phyloP scores from a whole-genome alignment of 2,888 invertebrate genomes.

The Cryptophagus acutangulus region DNA sequence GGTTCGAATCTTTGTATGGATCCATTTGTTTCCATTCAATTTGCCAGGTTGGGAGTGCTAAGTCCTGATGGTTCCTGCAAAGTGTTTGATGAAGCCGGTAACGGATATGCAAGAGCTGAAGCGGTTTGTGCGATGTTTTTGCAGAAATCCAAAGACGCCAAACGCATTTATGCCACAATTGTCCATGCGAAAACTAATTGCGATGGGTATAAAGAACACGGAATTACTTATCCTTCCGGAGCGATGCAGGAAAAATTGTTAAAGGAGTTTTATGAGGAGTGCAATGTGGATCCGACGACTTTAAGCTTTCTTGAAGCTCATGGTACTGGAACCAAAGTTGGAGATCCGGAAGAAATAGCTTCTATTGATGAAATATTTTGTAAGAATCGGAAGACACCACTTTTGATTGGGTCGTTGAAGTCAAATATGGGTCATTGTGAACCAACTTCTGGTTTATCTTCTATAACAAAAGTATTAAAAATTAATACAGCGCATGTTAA shows the following conservation, averaged over 20 bases:
- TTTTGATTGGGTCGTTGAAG: slow-evolving; percentile 85
- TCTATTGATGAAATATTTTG: slow-evolving; percentile 79
- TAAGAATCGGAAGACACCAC: slow-evolving; percentile 60
- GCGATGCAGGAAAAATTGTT: slow-evolving; percentile 58
- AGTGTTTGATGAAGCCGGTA: slow-evolving; percentile 79
- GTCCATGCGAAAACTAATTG: slow-evolving; percentile 40
- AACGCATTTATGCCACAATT: slow-evolving; percentile 51
- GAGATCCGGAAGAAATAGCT: slow-evolving; percentile 87
- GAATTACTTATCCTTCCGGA: slow-evolving; percentile 44
- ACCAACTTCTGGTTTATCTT: slow-evolving; percentile 77
- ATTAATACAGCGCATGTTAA: too few species aligned
- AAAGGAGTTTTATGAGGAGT: slow-evolving; percentile 62
- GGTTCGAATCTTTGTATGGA: slow-evolving; percentile 82
- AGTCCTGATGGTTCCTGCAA: slow-evolving; percentile 84
- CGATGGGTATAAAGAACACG: slow-evolving; percentile 44
- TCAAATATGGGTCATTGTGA: slow-evolving; percentile 94
- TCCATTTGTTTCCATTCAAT: slow-evolving; percentile 85
- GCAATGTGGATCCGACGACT: slow-evolving; percentile 62
- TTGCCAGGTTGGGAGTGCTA: slow-evolving; percentile 71
- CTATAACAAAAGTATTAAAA: slow-evolving; percentile 52
- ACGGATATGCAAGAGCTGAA: slow-evolving; percentile 82
- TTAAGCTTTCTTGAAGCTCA: slow-evolving; percentile 85
- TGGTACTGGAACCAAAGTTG: slow-evolving; percentile 75
- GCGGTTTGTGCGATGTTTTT: slow-evolving; percentile 65
- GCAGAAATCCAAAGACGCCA: slow-evolving; percentile 58